Percentiles rank a stretch among this genome's conserved stretches.
Evolutionary conservation across 2,113 vertebrate genomes (phyloP).

Genomic region (Dromas ardeola): DNA sequence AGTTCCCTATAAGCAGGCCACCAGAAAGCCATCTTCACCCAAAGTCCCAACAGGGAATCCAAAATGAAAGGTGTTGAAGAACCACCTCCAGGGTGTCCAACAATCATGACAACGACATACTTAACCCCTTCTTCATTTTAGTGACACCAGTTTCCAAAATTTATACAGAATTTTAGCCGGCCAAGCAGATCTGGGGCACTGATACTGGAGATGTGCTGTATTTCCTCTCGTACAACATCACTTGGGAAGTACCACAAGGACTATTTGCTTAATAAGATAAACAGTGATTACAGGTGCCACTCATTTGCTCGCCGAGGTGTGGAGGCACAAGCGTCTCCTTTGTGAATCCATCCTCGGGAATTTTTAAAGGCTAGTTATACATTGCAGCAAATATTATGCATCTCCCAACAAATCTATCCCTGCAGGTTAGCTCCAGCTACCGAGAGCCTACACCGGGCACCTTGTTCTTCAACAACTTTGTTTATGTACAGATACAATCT

Average conservation of each 20-base stretch:
- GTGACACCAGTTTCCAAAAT: background rate
- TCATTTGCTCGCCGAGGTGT: background rate
- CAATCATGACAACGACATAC: fast-evolving
- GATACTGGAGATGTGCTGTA: background rate
- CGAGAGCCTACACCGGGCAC: fast-evolving
- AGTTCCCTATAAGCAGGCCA: background rate
- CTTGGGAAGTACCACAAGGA: background rate
- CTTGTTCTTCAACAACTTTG: background rate
- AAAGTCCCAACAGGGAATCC: background rate
- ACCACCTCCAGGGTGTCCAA: background rate
- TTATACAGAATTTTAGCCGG: background rate
- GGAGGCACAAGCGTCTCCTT: background rate
- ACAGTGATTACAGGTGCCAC: background rate
- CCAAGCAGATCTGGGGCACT: background rate
- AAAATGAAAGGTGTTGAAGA: background rate
- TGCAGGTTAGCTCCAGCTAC: background rate
- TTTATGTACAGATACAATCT: background rate
- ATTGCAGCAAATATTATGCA: background rate
- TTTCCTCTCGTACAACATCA: background rate
- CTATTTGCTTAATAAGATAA: background rate
- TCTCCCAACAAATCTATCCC: background rate
- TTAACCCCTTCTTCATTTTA: background rate
- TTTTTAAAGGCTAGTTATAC: background rate
- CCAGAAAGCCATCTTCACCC: background rate
- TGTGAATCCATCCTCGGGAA: background rate